Evolutionary conservation across 92 coral and sea anemone genomes (phyloP), one percentile per base, ranked within the genome.

Genomic region (Heliopora coerulea): DNA sequence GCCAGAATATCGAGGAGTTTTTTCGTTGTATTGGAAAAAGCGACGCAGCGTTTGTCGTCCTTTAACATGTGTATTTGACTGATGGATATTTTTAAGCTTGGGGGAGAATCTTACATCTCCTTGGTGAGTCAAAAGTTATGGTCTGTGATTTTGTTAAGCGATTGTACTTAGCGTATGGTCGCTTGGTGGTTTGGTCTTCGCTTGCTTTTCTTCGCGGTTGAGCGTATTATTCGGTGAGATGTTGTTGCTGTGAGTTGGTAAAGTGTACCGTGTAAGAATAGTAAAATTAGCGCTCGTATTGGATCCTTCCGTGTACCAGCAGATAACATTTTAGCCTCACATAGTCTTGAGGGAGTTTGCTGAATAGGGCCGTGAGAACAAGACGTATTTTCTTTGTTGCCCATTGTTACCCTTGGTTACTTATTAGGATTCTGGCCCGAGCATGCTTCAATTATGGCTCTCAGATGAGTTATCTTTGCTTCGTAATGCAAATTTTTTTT

Each of bases 41-140:
- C 39, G 24, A 67, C 49, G 74, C 29, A 27, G 13, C 9, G 12
- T 13, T 21, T 26, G 29, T 19, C 17, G 30, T n/a, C 1, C 8
- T 5, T 37, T 63, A 52, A 34, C 70, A 49, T 63, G 24, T 40
- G 50, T 8, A 13, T 49, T 8, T 30, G 24, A 49, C 27, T 24
- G 23, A 67, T 67, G 74, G 74, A 67, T 67, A 49, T 67, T 11
- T 44, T 46, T 49, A 5, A 49, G 8, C 26, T 44, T 21, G 58
- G 74, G 12, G 74, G 74, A 9, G 74, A 48, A 67, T 67, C 74
- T 0, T 48, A 46, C 25, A 25, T 67, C 59, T 18, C 74, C 10
- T 18, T 67, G 74, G 74, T 67, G 54, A 67, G 74, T 46, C n/a
- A 15, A 46, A 46, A 3, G 7, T n/a, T 15, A 8, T 46, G 52